Percentiles rank a stretch among this genome's conserved stretches.
phyloP scores from a whole-genome alignment of 1,140 invertebrate species.

The Polypedilum pembai region DNA sequence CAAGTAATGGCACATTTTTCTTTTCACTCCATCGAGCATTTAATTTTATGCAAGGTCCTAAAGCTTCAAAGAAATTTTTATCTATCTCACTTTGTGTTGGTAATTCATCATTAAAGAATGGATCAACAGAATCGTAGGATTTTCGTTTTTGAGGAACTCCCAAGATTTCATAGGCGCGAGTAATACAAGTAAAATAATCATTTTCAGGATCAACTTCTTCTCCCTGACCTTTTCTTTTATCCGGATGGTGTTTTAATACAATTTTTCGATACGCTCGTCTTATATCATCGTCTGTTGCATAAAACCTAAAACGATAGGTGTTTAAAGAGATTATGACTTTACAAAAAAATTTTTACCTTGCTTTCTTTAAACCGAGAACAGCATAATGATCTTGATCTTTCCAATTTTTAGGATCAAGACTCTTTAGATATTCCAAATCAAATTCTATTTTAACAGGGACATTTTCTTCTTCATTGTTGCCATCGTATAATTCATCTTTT shows the following conservation, averaged over 20 bases:
- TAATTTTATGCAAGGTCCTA: constrained; percentile 69
- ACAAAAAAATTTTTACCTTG: constrained; percentile 49
- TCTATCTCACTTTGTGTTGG: constrained; percentile 70
- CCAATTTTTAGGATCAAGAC: constrained; percentile 93
- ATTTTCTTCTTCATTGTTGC: not conserved
- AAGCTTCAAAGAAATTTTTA: constrained; percentile 76
- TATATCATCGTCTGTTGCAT: constrained; percentile 84
- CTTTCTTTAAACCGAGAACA: constrained; percentile 77
- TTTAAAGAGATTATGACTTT: not conserved
- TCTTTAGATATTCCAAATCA: constrained; percentile 76
- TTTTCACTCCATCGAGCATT: constrained; percentile 92
- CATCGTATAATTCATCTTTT: not conserved
- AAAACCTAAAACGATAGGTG: constrained; percentile 46
- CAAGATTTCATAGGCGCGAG: constrained; percentile 82
- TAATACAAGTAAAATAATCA: constrained; percentile 98
- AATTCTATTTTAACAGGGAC: constrained; percentile 54
- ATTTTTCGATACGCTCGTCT: constrained; percentile 86
- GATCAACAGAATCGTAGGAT: constrained; percentile 95
- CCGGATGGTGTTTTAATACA: constrained; percentile 94
- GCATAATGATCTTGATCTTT: constrained; percentile 96
- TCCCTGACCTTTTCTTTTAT: constrained; percentile 84
- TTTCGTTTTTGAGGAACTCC: constrained; percentile 72
- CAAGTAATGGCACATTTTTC: constrained; percentile 76
- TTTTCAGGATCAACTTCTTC: constrained; percentile 77
- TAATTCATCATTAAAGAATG: constrained; percentile 82